Evolutionary conservation across 2,113 vertebrate genomes (phyloP), one percentile per base, ranked within the genome.

Genomic region (Pampusana beccarii): DNA sequence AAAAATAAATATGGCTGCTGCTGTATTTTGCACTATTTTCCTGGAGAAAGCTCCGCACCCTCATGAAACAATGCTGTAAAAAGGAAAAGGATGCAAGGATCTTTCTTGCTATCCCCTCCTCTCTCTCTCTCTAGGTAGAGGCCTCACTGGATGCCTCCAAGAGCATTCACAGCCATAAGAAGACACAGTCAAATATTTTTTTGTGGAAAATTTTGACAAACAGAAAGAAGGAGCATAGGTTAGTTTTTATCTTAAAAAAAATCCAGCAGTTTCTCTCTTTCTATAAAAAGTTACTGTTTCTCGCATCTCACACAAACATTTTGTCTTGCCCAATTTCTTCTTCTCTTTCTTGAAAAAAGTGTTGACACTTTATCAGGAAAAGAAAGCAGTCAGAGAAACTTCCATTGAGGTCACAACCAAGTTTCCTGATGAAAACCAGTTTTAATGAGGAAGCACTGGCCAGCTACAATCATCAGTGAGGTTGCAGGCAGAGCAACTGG

Each of bases 401-500:
- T 67, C 57, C 26, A n/a, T 26, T 54, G 40, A 42, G 34, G 48
- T 83, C n/a, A 62, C 83, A 92, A 65, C 7, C 20, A 34, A 66
- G 13, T 33, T 54, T 58, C n/a, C 73, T 48, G 13, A 26, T 48
- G n/a, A 84, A 80, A 84, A 84, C 3, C 18, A 64, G n/a, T 60
- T 69, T 46, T 53, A 54, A 78, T 21, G n/a, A 77, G 40, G 72
- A 80, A 79, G 42, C 48, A 53, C 4, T 54, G 44, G 24, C 23
- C 23, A 58, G 31, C 21, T 53, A 5, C 26, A 62, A 16, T 5
- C 26, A 42, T 17, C 60, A 19, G 16, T 5, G 31, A 46, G 75
- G n/a, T 8, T 83, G 54, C 4, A 61, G 28, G 54, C 16, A 58
- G 57, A 42, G 54, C 0, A 0, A 33, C 38, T 1, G 4, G 16